Evolutionary conservation across 1,140 invertebrate species (phyloP).

Genomic region (Whitmania pigra): DNA sequence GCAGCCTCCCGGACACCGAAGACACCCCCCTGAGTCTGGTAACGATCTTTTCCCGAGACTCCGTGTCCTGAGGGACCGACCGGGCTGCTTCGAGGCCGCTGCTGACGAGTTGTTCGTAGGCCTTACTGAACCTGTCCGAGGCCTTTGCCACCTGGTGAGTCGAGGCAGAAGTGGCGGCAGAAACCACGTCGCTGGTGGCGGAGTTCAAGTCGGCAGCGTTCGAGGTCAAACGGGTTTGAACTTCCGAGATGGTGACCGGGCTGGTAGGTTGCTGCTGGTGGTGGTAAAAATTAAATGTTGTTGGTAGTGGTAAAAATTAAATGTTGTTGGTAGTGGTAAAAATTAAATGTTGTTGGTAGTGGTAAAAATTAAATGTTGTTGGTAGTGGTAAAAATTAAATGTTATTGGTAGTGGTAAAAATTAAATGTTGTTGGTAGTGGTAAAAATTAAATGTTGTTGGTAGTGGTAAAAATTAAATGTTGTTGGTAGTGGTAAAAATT

Average conservation of each 20-base stretch:
- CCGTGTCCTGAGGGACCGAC: constrained; percentile 32
- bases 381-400: too few species aligned
- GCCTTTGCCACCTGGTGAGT: constrained; percentile 58
- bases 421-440: too few species aligned
- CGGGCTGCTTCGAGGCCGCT: neutral
- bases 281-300: neutral
- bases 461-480: too few species aligned
- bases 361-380: too few species aligned
- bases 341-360: too few species aligned
- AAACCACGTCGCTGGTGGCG: constrained; percentile 63
- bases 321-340: too few species aligned
- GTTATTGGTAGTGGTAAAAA: too few species aligned
- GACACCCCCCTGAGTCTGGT: constrained; percentile 73
- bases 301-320: neutral
- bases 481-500: too few species aligned
- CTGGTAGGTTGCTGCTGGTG: constrained; percentile 41
- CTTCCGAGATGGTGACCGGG: constrained; percentile 46
- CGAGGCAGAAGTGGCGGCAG: constrained; percentile 50
- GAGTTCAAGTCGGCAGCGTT: constrained; percentile 69
- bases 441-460: too few species aligned
- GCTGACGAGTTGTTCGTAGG: constrained; percentile 57
- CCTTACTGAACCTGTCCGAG: constrained; percentile 59
- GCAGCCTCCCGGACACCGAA: constrained; percentile 69
- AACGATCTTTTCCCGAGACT: constrained; percentile 63
- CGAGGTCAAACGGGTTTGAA: constrained; percentile 69